A percentile compares a stretch with the other conserved stretches of the same genome.
Conservation (phyloP, 92 coral and sea anemone species). For the Zoanthus solanderi region DNA sequence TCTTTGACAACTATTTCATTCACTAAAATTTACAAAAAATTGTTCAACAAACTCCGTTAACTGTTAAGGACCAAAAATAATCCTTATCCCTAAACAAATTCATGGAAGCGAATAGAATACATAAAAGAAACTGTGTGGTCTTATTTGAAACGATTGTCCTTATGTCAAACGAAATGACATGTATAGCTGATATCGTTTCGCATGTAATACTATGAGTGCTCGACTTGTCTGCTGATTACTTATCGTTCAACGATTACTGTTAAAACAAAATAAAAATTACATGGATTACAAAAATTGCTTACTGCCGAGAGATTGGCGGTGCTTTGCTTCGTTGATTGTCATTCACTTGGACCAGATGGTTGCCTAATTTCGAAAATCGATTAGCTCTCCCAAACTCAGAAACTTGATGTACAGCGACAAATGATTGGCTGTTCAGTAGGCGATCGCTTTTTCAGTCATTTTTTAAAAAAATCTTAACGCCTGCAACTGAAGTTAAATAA, state of each 20-base stretch:
- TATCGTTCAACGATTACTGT: background rate
- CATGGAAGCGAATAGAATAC: background rate
- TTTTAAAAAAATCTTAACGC: background rate
- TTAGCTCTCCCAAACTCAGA: constrained; percentile 30
- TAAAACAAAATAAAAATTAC: background rate
- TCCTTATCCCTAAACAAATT: background rate
- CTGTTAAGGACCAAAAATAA: background rate
- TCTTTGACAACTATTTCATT: background rate
- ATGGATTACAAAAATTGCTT: background rate
- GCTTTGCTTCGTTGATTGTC: constrained; percentile 25
- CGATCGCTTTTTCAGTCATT: background rate
- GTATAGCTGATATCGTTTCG: background rate
- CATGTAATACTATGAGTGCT: background rate
- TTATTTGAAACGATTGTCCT: background rate
- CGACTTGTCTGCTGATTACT: background rate
- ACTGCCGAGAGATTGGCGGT: background rate
- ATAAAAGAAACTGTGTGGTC: background rate
- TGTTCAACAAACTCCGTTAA: background rate
- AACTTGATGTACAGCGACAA: constrained; percentile 23
- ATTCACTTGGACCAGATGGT: constrained; percentile 47
- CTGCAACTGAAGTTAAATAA: background rate
- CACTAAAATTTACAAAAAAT: background rate
- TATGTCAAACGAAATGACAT: background rate
- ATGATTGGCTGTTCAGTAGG: constrained; percentile 30
- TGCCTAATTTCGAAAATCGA: constrained; percentile 33